Evolutionary conservation across 2,888 invertebrate genomes (phyloP).

Genomic region (Endomychus coccineus): DNA sequence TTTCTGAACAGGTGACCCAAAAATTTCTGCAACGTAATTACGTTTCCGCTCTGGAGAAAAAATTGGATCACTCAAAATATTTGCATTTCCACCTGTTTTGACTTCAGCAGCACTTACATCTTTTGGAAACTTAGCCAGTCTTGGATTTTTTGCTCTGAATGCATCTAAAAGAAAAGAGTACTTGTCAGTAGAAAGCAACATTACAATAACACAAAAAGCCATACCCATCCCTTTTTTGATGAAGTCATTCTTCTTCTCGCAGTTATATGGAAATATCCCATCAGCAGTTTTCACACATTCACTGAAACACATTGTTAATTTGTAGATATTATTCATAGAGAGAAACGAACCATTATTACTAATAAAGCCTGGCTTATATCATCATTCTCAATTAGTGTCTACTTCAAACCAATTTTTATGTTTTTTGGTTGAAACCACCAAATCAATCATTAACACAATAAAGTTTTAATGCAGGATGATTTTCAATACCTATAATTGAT

Average conservation of each 20-base stretch:
- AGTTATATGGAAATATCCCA: constrained; percentile 69
- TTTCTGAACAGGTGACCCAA: constrained; percentile 45
- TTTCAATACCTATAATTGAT: too few species aligned
- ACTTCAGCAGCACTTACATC: constrained; percentile 70
- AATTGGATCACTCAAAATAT: constrained; percentile 57
- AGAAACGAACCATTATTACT: too few species aligned
- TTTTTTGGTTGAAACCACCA: too few species aligned
- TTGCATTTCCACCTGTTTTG: constrained; percentile 61
- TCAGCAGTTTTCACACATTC: constrained; percentile 69
- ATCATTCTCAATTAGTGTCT: too few species aligned
- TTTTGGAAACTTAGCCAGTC: constrained; percentile 38
- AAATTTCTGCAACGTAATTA: constrained; percentile 46
- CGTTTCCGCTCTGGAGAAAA: constrained; percentile 48
- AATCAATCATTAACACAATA: too few species aligned
- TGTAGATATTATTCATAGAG: too few species aligned
- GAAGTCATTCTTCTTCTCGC: constrained; percentile 70
- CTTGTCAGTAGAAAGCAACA: too few species aligned
- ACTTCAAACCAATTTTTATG: too few species aligned
- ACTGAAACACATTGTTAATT: constrained; percentile 60
- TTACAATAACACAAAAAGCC: too few species aligned
- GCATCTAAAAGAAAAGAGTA: constrained; percentile 47
- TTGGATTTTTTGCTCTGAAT: constrained; percentile 38
- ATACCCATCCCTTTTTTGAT: constrained; percentile 76
- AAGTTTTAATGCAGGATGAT: too few species aligned
- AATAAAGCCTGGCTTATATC: too few species aligned